Conservation (phyloP, 2,797 vertebrate species). For the Mormyrus hasselquistii region DNA sequence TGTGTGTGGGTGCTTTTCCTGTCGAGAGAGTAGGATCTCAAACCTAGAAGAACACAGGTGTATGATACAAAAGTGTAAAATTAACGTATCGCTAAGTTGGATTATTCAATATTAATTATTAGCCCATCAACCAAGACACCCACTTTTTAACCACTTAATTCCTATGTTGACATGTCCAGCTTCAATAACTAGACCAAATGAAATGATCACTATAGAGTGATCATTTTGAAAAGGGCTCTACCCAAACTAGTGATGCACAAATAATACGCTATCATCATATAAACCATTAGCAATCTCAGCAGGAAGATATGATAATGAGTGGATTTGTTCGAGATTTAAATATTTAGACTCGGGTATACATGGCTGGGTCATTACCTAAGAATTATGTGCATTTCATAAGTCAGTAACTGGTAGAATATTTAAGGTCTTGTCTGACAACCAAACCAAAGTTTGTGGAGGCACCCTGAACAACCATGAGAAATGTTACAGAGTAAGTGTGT, state of each 20-base stretch:
- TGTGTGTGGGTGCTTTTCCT: not conserved
- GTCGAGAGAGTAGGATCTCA: not conserved
- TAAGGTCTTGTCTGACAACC: not conserved
- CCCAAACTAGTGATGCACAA: not conserved
- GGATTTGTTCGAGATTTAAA: not conserved
- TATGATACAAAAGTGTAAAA: not conserved
- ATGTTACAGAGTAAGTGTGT: not conserved
- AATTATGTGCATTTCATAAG: not conserved
- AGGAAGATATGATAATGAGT: not conserved
- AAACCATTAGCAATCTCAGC: not conserved
- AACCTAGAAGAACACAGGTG: not conserved
- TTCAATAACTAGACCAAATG: not conserved
- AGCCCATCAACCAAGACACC: not conserved
- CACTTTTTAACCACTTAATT: not conserved
- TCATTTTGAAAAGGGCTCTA: not conserved
- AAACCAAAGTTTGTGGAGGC: not conserved
- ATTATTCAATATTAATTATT: not conserved
- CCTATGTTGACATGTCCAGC: not conserved
- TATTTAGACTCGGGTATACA: not conserved
- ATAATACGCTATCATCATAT: not conserved
- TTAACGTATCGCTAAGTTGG: not conserved
- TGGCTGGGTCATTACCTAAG: not conserved
- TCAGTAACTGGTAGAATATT: not conserved
- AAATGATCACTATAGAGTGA: not conserved
- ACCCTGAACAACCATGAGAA: not conserved